These are phyloP conservation scores for Mustela nigripes DNA, from an alignment of 2,113 vertebrate genomes.

Conservation along the genomic window DNA sequence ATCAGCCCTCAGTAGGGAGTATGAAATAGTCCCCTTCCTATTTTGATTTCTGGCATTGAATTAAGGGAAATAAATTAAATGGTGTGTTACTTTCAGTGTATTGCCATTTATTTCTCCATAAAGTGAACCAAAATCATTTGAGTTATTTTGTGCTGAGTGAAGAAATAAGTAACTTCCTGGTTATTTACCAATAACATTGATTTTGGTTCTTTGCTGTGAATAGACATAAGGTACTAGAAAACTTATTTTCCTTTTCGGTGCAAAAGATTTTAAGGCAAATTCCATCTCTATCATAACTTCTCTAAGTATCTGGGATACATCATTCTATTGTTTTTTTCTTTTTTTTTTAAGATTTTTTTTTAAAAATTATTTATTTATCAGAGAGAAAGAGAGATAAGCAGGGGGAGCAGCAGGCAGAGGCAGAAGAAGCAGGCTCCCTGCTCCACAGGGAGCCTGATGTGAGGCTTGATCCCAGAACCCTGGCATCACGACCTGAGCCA, in stretches of 20 bases:
- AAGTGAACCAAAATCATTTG: conserved; percentile 23
- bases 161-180: background rate
- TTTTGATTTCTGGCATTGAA: conserved; percentile 49
- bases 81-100: background rate
- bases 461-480: no score
- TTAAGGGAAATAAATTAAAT: conserved; percentile 55
- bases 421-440: no score
- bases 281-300: conserved; percentile 25
- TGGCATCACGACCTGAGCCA: no score
- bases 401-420: no score
- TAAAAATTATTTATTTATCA: no score
- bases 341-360: no score
- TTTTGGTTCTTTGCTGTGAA: background rate
- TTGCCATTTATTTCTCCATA: conserved; percentile 54
- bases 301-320: conserved; percentile 17
- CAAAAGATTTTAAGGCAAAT: conserved; percentile 47
- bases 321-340: background rate
- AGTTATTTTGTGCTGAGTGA: background rate
- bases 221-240: conserved; percentile 15
- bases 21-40: background rate
- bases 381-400: no score
- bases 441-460: no score
- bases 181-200: background rate
- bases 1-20: background rate
- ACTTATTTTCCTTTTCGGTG: background rate